Percentiles rank a stretch among this genome's conserved stretches.
phyloP scores from a whole-genome alignment of 2,888 invertebrate genomes.

The Acronicta leporina region DNA sequence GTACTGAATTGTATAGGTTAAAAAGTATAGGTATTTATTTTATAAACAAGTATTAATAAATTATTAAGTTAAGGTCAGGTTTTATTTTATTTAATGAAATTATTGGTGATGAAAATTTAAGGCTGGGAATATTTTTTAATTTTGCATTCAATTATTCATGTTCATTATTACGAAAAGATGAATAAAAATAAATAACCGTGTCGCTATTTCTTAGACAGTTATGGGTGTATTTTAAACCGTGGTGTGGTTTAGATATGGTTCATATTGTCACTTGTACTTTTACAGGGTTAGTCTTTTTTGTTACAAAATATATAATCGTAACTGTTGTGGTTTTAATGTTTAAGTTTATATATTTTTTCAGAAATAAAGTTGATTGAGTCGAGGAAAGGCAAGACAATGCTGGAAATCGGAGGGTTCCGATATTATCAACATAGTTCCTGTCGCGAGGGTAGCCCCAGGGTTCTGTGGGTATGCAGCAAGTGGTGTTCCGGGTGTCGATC shows the following conservation, averaged over 20 bases:
- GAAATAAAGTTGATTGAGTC: constrained; percentile 33
- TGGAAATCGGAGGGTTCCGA: constrained; percentile 57
- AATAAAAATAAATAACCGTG: too few relatives aligned
- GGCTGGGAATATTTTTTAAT: too few relatives aligned
- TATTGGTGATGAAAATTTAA: too few relatives aligned
- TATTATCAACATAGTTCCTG: constrained; percentile 62
- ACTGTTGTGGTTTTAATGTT: background rate
- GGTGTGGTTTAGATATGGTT: too few relatives aligned
- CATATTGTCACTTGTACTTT: too few relatives aligned
- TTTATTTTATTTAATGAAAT: background rate
- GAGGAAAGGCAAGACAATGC: constrained; percentile 40
- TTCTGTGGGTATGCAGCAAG: constrained; percentile 65
- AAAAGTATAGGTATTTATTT: too few relatives aligned
- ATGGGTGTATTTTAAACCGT: too few relatives aligned
- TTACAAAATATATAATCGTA: background rate
- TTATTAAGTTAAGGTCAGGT: background rate
- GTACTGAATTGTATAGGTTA: too few relatives aligned
- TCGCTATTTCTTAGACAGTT: too few relatives aligned
- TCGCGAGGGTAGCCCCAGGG: constrained; percentile 50
- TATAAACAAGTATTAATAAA: background rate
- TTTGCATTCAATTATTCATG: too few relatives aligned
- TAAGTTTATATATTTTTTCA: constrained; percentile 4
- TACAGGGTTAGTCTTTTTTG: too few relatives aligned
- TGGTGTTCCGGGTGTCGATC: constrained; percentile 63
- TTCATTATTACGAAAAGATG: too few relatives aligned